phyloP scores from a whole-genome alignment of 2,888 invertebrate genomes.

The Synergus laeviventris region DNA sequence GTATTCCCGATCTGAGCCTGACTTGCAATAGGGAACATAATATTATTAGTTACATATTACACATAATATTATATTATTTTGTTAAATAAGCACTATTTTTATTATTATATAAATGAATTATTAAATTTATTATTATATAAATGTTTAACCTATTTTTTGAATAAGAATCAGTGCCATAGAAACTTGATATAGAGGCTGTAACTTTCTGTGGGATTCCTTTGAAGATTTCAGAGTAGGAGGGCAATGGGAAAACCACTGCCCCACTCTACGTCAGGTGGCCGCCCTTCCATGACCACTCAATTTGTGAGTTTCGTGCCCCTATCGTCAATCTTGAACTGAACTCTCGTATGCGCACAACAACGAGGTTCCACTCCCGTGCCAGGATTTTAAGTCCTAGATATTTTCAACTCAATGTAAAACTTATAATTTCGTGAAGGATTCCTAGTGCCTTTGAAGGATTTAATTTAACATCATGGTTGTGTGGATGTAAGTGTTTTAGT shows the following conservation, averaged over 20 bases:
- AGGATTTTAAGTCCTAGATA: not conserved
- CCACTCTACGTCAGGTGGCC: constrained; percentile 32
- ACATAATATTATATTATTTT: too few relatives aligned
- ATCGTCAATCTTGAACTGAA: constrained; percentile 28
- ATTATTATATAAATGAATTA: too few relatives aligned
- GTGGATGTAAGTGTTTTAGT: constrained; percentile 17
- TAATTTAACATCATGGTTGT: constrained; percentile 26
- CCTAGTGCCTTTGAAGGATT: not conserved
- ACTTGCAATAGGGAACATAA: too few relatives aligned
- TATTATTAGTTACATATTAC: too few relatives aligned
- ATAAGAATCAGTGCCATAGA: not conserved
- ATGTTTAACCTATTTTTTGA: not conserved
- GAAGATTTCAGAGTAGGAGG: constrained; percentile 26
- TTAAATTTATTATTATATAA: too few relatives aligned
- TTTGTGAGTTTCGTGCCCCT: constrained; percentile 20
- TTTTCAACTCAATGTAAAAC: not conserved
- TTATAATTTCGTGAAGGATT: not conserved
- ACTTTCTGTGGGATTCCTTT: not conserved
- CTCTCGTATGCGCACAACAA: constrained; percentile 16
- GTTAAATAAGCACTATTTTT: too few relatives aligned
- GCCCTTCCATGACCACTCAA: constrained; percentile 23
- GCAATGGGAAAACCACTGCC: constrained; percentile 16
- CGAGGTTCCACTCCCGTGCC: not conserved
- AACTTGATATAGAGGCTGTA: not conserved
- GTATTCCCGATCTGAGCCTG: too few relatives aligned